Evolutionary conservation across 64 coral and sea anemone species (phyloP), one percentile per base, ranked within the genome.

Genomic region (Astreopora myriophthalma): DNA sequence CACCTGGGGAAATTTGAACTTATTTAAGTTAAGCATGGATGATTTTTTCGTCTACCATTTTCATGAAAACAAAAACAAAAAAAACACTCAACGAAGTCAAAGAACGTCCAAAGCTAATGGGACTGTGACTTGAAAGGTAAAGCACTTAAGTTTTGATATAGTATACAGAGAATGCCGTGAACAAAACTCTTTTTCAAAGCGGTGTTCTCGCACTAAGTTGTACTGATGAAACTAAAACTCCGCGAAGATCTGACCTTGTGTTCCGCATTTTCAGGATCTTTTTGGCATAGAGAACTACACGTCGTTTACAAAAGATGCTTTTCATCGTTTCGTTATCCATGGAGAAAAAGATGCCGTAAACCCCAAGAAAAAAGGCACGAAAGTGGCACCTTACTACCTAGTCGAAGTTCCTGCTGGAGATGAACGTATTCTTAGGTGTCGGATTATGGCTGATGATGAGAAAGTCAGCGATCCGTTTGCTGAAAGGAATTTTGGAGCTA

Each of bases 291-390:
- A 87, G 20, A 44, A 82, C 0, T 96, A 99, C 69, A 99, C 97
- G 5, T 76, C 88, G 20, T 96, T 96, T 87, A 99, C 97, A n/a
- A 99, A 99, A 72, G 97, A 99, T 65, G 97, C 94, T 5, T 99
- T 99, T 71, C 97, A 99, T 86, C 86, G 97, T 6, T 96, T 96
- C 38, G 32, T 99, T 33, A 94, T 99, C 30, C 65, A 96, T 25
- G 91, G 88, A 13, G 80, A 99, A 90, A 95, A 70, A 79, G 86
- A 98, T 39, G 96, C 96, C 39, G 66, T 98, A 69, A 98, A 44
- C 51, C 63, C 78, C 38, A 90, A 98, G 13, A 95, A 90, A 68
- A 80, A 67, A 89, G 96, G 96, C 20, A 95, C 96, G 3, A 98
- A 95, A 88, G 65, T 98, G 1, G 96, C 96, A 1, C 84, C 96